A percentile compares a stretch with the other conserved stretches of the same genome.
phyloP scores from a whole-genome alignment of 2,113 vertebrate genomes.

The Phrynosoma blainvillii region DNA sequence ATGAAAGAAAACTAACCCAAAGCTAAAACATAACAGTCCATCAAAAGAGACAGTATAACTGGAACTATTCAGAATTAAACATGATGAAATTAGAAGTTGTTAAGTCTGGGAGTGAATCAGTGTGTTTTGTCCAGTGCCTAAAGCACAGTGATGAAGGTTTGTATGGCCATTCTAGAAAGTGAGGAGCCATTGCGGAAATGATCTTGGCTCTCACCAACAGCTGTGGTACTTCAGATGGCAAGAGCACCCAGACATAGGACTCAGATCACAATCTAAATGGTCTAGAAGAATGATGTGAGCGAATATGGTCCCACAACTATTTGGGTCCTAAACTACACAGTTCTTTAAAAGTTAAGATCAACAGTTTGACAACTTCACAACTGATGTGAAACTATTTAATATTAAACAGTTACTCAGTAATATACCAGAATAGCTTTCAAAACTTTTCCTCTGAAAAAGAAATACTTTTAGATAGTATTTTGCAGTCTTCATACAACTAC shows the following conservation, averaged over 20 bases:
- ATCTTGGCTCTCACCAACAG: background rate
- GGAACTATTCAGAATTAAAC: background rate
- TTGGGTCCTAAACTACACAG: background rate
- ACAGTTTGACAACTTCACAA: too few relatives aligned
- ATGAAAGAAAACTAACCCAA: background rate
- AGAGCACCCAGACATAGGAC: background rate
- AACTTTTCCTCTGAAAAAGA: too few relatives aligned
- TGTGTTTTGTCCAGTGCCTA: background rate
- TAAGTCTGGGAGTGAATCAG: background rate
- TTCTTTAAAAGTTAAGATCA: too few relatives aligned
- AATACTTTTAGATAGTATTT: too few relatives aligned
- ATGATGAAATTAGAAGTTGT: background rate
- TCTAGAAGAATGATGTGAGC: background rate
- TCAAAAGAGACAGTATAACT: background rate
- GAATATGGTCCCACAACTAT: background rate
- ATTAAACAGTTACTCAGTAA: too few relatives aligned
- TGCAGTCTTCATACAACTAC: background rate
- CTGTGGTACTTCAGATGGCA: background rate
- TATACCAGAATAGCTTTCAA: too few relatives aligned
- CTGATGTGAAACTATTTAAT: too few relatives aligned
- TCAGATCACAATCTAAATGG: background rate
- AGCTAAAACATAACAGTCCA: background rate
- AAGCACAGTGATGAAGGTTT: background rate
- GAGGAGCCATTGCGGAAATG: background rate
- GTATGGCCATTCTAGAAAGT: background rate